Base-by-base conservation (phyloP, 2,113 vertebrate species). In the Etia nguti region DNA sequence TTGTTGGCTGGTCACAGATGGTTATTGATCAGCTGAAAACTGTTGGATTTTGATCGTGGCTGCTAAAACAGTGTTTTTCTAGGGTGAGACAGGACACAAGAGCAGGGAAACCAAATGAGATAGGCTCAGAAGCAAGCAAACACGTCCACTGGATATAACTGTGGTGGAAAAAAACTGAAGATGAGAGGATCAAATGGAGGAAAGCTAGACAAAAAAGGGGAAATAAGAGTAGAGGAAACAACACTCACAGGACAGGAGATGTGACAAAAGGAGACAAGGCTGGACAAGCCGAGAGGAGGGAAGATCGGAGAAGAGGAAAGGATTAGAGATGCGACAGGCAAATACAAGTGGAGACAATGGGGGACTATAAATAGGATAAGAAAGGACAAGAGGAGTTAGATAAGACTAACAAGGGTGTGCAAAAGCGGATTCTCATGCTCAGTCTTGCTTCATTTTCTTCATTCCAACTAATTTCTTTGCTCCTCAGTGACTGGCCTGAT, bases 401-500 rank as follows among this genome's bases (percentile, higher is more conserved):
- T 1, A 13, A 59, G 77, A 43, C 22, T 1, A 77, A 24, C 8
- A 22, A 56, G 82, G 26, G 41, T 90, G 86, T 79, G 83, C 57
- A 81, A 90, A 41, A 80, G 43, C 48, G 85, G 43, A 79, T 94
- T 91, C 88, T 75, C 26, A 22, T 86, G 46, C 52, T 65, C 52
- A 10, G 24, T 7, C 59, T 38, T 52, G 6, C 18, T 59, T 68
- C 50, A 26, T 43, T 73, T 36, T 48, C 4, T 57, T 52, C 26
- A 15, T 84, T 59, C 55, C 56, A 7, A 20, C 16, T 80, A 15
- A 50, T 89, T 89, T 88, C 59, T 50, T 59, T 3, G 54, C 84
- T 91, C 92, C 86, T 82, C 52, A 48, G 86, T 84, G 84, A 84
- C 82, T 18, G 24, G 52, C 77, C 83, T 73, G 88, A 83, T 82